Evolutionary conservation across 2,797 vertebrate species (phyloP), one percentile per base, ranked within the genome.

Genomic region (Thaleichthys pacificus): DNA sequence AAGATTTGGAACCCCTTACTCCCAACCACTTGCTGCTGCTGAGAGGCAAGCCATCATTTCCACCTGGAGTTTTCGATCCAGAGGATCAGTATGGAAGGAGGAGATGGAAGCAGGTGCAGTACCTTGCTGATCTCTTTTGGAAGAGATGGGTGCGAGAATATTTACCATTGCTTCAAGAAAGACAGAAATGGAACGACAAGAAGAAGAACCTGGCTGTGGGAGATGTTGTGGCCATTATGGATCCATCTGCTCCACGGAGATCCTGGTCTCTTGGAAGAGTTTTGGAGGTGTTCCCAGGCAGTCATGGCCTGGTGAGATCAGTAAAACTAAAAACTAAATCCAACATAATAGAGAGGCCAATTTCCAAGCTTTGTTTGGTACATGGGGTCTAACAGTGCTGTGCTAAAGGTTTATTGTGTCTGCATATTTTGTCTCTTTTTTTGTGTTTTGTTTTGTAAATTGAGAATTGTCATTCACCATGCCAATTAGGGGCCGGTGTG

Each of bases 1-100:
- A 21, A 4, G 24, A 63, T 22, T 21, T 47, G 7, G 35, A 63
- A 32, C 2, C 69, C n/a, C 49, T 68, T 6, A 67, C 47, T 1
- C 66, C 66, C 12, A 68, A 28, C 4, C 67, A 66, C 30, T 15
- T 71, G 15, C 56, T 72, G 21, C 35, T 56, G 32, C n/a, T 72
- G 15, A 72, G 65, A 3, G 24, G 19, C 1, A 15, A 72, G 51
- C 35, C 6, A 6, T 35, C 8, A 8, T 8, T 35, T 35, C 35
- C 35, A 6, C 35, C 35, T 6, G 35, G 35, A 35, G 5, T 35
- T n/a, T 11, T 58, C n/a, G 7, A 58, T 7, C 19, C 19, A 22
- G 56, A 58, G 17, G 56, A 58, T 17, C 9, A n/a, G 19, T 21
- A 58, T 21, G 19, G 15, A 7, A n/a, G 56, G 3, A 9, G 19